These are phyloP conservation scores for Gavialis gangeticus DNA, from an alignment of 2,113 vertebrate genomes.

Conservation along the genomic window DNA sequence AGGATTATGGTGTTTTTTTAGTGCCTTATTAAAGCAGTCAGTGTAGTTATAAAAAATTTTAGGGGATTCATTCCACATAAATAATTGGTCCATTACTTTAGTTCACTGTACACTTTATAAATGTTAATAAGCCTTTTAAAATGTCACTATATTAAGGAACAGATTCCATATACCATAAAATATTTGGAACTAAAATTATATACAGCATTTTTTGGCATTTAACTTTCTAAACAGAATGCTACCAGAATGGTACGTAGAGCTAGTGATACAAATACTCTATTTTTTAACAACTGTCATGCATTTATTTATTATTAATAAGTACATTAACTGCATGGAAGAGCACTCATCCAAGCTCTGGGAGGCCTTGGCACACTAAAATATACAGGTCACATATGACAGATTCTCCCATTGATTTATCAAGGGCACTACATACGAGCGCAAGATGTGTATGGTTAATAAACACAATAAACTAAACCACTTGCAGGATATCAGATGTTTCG, in stretches of 20 bases:
- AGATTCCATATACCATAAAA: constrained; percentile 37
- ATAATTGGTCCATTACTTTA: constrained; percentile 58
- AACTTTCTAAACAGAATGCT: not conserved
- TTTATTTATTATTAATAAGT: not conserved
- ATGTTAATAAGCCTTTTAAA: constrained; percentile 68
- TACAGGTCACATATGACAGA: not conserved
- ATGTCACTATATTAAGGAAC: constrained; percentile 8
- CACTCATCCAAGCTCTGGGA: not conserved
- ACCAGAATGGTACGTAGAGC: not conserved
- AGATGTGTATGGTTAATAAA: not conserved
- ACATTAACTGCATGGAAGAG: not conserved
- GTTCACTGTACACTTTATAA: constrained; percentile 51
- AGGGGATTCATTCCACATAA: constrained; percentile 53
- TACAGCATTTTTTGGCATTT: not conserved
- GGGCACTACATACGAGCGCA: too few relatives aligned
- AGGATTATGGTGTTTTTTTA: constrained; percentile 30
- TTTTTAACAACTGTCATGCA: not conserved
- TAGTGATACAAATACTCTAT: not conserved
- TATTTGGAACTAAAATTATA: constrained; percentile 40
- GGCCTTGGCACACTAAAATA: not conserved
- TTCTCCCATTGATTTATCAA: not conserved
- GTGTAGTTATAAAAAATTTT: constrained; percentile 34
- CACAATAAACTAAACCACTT: too few relatives aligned
- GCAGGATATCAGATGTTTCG: not conserved
- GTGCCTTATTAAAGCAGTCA: constrained; percentile 53